Conservation (phyloP, 2,797 vertebrate species). For the Kryptopterus vitreolus region DNA sequence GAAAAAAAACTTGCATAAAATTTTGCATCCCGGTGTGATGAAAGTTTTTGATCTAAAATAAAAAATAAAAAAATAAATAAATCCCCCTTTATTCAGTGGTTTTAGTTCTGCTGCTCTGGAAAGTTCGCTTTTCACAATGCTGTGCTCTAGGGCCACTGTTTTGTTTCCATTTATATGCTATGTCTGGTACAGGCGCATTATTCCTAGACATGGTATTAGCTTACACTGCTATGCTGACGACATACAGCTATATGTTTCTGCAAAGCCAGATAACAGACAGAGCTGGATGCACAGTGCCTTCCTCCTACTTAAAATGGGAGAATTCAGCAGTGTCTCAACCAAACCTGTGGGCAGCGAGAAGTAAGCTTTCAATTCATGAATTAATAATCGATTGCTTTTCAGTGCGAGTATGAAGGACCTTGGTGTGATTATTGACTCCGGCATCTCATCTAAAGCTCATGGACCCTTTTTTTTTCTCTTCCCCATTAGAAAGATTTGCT, state of each 20-base stretch:
- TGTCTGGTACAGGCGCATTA: not conserved
- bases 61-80: no score
- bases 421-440: not conserved
- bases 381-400: not conserved
- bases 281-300: not conserved
- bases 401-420: not conserved
- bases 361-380: not conserved
- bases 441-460: not conserved
- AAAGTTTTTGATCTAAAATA: no score
- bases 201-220: not conserved
- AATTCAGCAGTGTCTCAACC: not conserved
- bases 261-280: slow-evolving; percentile 5
- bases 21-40: not conserved
- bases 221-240: not conserved
- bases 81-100: no score
- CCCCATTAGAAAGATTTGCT: not conserved
- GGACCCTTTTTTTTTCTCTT: not conserved
- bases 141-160: not conserved
- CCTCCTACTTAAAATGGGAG: slow-evolving; percentile 18
- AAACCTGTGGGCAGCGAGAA: slow-evolving; percentile 4
- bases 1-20: not conserved
- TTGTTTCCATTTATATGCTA: not conserved
- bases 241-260: not conserved
- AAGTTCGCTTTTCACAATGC: not conserved
- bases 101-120: not conserved